Percentiles rank a stretch among this genome's conserved stretches.
These are phyloP conservation scores for Meiosimyza platycephala DNA, from an alignment of 2,888 invertebrate species.

Conservation along the genomic window DNA sequence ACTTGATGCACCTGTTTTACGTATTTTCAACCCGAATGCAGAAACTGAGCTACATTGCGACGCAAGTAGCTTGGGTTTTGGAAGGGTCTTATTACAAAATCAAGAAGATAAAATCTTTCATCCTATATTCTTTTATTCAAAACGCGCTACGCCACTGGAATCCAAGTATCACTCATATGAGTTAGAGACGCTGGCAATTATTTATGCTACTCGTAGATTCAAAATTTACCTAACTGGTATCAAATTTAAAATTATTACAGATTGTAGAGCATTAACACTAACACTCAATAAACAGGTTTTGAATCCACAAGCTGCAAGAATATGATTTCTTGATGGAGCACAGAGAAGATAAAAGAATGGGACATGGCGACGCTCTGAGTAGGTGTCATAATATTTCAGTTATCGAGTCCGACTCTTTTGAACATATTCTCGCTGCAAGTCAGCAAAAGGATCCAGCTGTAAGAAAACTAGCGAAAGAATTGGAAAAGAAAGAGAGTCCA, in stretches of 20 bases:
- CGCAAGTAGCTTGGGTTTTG: conserved; percentile 6
- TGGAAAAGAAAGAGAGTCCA: not conserved
- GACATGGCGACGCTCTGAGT: conserved; percentile 1
- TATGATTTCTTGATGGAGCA: conserved; percentile 32
- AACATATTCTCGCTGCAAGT: not conserved
- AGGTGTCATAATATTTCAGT: not conserved
- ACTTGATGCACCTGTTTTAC: conserved; percentile 16
- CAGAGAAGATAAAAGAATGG: conserved; percentile 14
- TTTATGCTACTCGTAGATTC: not conserved
- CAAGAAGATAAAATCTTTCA: conserved; percentile 14
- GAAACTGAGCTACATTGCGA: not conserved
- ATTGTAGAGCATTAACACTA: not conserved
- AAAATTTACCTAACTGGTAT: conserved; percentile 1
- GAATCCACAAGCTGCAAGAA: conserved; percentile 31
- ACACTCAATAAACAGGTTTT: conserved; percentile 13
- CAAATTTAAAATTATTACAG: not conserved
- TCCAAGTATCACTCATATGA: conserved; percentile 27
- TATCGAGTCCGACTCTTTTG: not conserved
- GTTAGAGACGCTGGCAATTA: conserved; percentile 21
- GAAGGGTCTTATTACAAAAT: conserved; percentile 24
- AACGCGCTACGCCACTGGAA: conserved; percentile 17
- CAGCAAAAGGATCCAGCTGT: not conserved
- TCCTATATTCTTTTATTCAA: conserved; percentile 18
- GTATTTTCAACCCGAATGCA: not conserved
- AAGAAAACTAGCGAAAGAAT: not conserved